phyloP scores from a whole-genome alignment of 1,140 invertebrate genomes.

The Drosophila bocqueti region DNA sequence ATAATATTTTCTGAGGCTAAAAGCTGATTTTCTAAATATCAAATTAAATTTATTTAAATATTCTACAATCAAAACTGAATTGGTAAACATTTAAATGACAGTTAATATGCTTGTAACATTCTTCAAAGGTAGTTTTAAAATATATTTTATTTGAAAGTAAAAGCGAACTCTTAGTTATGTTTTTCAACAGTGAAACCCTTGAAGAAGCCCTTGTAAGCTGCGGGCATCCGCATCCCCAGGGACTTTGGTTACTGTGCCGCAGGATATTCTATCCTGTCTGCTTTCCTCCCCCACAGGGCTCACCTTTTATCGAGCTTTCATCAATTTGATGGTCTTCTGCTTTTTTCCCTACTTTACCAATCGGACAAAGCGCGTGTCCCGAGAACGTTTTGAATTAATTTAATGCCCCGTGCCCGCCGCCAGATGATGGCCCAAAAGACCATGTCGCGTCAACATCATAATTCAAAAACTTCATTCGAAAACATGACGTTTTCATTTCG shows the following conservation, averaged over 20 bases:
- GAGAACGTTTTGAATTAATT: slow-evolving; percentile 81
- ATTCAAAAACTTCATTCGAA: slow-evolving; percentile 83
- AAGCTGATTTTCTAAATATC: too few relatives aligned
- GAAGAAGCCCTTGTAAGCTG: slow-evolving; percentile 43
- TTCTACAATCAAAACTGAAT: too few relatives aligned
- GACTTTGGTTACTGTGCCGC: slow-evolving; percentile 64
- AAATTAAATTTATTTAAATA: background rate
- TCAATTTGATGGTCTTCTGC: slow-evolving; percentile 57
- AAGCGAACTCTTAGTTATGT: background rate
- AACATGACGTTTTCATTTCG: slow-evolving; percentile 83
- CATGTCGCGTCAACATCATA: slow-evolving; percentile 73
- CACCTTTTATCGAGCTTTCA: slow-evolving; percentile 78
- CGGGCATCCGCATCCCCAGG: slow-evolving; percentile 64
- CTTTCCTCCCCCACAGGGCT: slow-evolving; percentile 13
- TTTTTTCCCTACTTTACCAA: slow-evolving; percentile 68
- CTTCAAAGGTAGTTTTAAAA: too few relatives aligned
- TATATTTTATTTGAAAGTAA: background rate
- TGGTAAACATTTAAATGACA: background rate
- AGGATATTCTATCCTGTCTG: slow-evolving; percentile 25
- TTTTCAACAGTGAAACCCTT: slow-evolving; percentile 23
- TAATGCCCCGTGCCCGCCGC: slow-evolving; percentile 67
- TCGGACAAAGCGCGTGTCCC: slow-evolving; percentile 77
- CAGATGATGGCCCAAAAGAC: slow-evolving; percentile 66
- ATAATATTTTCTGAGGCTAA: background rate
- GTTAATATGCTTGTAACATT: too few relatives aligned